Percentiles rank a stretch among this genome's conserved stretches.
These are phyloP conservation scores for Limnephilus auricula DNA, from an alignment of 2,888 invertebrate species.

Conservation along the genomic window DNA sequence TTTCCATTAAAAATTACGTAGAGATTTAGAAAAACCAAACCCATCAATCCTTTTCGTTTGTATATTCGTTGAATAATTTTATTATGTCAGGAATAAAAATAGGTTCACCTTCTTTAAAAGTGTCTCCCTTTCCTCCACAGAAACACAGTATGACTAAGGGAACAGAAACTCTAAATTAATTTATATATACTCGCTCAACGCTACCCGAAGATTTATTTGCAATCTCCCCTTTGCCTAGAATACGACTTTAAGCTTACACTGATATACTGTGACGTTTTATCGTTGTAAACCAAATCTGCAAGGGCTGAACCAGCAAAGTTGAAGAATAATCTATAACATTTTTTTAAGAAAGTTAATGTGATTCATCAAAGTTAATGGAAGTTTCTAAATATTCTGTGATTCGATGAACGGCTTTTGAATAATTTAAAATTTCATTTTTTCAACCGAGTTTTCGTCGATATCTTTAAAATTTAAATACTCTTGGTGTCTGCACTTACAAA, in stretches of 20 bases:
- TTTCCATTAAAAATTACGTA: too few relatives aligned
- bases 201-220: constrained; percentile 57
- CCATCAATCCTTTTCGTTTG: too few relatives aligned
- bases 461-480: too few relatives aligned
- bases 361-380: not conserved
- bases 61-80: too few relatives aligned
- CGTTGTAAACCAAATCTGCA: constrained; percentile 51
- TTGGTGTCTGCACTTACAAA: too few relatives aligned
- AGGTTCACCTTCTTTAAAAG: too few relatives aligned
- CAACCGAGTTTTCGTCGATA: too few relatives aligned
- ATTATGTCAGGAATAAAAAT: too few relatives aligned
- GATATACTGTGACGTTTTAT: constrained; percentile 57
- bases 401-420: not conserved
- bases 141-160: not conserved
- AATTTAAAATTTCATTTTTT: too few relatives aligned
- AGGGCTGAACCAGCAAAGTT: not conserved
- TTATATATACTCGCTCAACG: constrained; percentile 47
- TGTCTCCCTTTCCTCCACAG: not conserved
- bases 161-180: constrained; percentile 43
- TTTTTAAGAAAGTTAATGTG: not conserved
- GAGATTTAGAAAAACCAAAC: too few relatives aligned
- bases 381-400: not conserved
- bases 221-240: constrained; percentile 50
- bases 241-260: constrained; percentile 51
- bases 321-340: not conserved